Percentiles rank a stretch among this genome's conserved stretches.
Conservation (phyloP, 2,113 vertebrate genomes). For the Salvelinus namaycush region DNA sequence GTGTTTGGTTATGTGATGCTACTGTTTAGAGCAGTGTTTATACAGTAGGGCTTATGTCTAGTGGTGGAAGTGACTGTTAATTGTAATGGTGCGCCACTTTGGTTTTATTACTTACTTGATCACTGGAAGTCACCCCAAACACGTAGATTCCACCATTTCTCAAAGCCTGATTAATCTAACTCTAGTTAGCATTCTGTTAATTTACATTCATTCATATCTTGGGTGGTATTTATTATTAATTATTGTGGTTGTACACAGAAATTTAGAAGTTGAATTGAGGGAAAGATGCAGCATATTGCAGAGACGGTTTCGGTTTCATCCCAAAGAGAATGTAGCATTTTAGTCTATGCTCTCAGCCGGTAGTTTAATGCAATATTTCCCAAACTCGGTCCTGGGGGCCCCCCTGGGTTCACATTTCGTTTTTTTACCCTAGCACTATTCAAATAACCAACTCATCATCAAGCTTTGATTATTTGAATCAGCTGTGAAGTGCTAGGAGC, state of each 20-base stretch:
- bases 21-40: not conserved
- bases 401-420: too few relatives aligned
- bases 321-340: slow-evolving; percentile 22
- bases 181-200: not conserved
- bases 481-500: too few relatives aligned
- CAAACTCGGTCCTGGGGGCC: too few relatives aligned
- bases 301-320: not conserved
- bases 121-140: too few relatives aligned
- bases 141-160: too few relatives aligned
- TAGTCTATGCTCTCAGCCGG: slow-evolving; percentile 40
- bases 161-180: too few relatives aligned
- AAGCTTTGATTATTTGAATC: too few relatives aligned
- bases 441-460: too few relatives aligned
- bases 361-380: not conserved
- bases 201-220: not conserved
- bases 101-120: not conserved
- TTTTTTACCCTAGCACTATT: too few relatives aligned
- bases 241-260: slow-evolving; percentile 14
- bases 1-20: not conserved
- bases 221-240: slow-evolving; percentile 46
- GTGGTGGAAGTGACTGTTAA: not conserved
- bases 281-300: slow-evolving; percentile 11
- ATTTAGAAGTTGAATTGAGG: slow-evolving; percentile 44
- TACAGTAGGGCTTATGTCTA: not conserved
- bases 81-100: not conserved